A percentile compares a stretch with the other conserved stretches of the same genome.
Evolutionary conservation across 30 jellyfish, hydroid and myxozoan species (phyloP).

Genomic region (Cassiopea andromeda): DNA sequence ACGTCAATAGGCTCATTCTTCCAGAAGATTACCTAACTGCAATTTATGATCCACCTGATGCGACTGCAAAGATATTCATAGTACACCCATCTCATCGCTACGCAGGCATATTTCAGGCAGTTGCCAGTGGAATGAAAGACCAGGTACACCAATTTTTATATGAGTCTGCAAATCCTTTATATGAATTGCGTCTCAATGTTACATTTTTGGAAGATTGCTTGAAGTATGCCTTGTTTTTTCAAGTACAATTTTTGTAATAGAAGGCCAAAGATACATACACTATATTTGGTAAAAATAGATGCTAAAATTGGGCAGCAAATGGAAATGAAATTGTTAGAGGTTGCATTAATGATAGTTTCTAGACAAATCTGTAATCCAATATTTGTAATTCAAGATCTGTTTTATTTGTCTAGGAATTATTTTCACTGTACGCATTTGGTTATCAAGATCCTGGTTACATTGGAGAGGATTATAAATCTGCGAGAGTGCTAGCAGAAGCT

Average conservation of each 20-base stretch:
- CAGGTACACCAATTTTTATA: slow-evolving; percentile 27
- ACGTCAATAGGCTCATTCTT: neutral
- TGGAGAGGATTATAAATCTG: slow-evolving; percentile 57
- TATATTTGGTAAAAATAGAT: no score
- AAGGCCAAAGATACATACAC: no score
- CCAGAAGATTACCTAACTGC: slow-evolving; percentile 36
- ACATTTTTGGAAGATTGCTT: no score
- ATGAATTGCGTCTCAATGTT: no score
- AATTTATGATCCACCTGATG: slow-evolving; percentile 44
- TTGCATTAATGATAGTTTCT: no score
- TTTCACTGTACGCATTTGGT: slow-evolving; percentile 59
- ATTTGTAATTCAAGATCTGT: no score
- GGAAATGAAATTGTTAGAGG: no score
- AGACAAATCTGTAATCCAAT: no score
- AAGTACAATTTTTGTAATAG: no score
- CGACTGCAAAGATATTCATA: slow-evolving; percentile 40
- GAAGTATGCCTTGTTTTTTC: no score
- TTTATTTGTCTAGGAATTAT: slow-evolving; percentile 28
- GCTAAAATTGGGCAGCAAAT: no score
- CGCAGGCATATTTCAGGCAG: slow-evolving; percentile 44
- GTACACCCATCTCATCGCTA: slow-evolving; percentile 72
- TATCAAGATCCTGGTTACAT: slow-evolving; percentile 57
- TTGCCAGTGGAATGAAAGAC: slow-evolving; percentile 56
- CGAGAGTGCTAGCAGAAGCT: slow-evolving; percentile 55
- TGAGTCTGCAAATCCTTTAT: no score